Conservation (phyloP, 2,888 invertebrate genomes). For the Venusia cambrica region DNA sequence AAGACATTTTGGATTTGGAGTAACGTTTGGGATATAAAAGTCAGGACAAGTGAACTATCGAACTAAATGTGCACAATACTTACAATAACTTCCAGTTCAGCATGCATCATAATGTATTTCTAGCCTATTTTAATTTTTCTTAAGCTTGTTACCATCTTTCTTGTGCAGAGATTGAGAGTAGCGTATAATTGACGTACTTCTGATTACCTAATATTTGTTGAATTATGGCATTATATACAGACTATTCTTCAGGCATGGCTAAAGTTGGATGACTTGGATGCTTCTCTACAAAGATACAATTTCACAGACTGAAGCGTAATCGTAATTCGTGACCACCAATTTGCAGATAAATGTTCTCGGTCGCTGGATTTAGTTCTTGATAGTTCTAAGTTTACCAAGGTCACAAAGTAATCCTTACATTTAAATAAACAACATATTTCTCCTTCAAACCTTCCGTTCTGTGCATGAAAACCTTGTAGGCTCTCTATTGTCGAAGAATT, state of each 20-base stretch:
- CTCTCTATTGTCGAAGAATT: slow-evolving; percentile 30
- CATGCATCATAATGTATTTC: too few relatives aligned
- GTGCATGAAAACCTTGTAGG: slow-evolving; percentile 32
- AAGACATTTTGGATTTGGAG: not conserved
- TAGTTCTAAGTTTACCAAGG: slow-evolving; percentile 63
- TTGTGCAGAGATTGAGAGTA: too few relatives aligned
- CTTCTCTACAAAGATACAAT: slow-evolving; percentile 11
- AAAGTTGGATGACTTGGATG: slow-evolving; percentile 4
- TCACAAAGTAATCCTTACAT: slow-evolving; percentile 45
- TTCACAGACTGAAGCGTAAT: slow-evolving; percentile 44
- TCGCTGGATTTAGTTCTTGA: slow-evolving; percentile 53
- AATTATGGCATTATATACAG: too few relatives aligned
- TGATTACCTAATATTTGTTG: too few relatives aligned
- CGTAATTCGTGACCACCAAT: slow-evolving; percentile 66
- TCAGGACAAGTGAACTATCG: too few relatives aligned
- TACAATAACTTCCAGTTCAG: too few relatives aligned
- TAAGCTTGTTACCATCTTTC: too few relatives aligned
- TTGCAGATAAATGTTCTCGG: slow-evolving; percentile 57
- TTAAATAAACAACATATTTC: slow-evolving; percentile 31
- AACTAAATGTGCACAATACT: too few relatives aligned
- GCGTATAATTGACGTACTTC: too few relatives aligned
- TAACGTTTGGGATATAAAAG: too few relatives aligned
- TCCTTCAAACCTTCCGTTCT: slow-evolving; percentile 29
- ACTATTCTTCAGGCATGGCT: not conserved
- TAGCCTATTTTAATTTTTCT: too few relatives aligned